Evolutionary conservation across 2,113 vertebrate genomes (phyloP), one percentile per base, ranked within the genome.

Genomic region (Rhegmatorhina hoffmannsi): DNA sequence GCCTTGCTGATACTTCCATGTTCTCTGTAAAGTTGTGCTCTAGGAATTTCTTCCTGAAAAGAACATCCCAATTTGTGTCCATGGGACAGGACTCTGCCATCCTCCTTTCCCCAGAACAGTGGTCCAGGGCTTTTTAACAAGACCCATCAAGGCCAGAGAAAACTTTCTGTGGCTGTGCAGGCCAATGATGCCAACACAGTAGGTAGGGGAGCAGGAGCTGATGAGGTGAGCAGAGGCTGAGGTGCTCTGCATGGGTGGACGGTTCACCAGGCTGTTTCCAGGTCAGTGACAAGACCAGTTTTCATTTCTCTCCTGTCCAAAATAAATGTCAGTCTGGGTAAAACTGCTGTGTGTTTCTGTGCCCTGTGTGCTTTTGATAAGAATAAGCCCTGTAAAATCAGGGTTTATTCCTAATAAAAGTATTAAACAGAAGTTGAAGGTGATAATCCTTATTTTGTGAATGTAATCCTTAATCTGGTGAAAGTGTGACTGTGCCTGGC

Each of bases 291-390:
- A 81, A 67, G 78, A 95, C 7, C 53, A 77, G 52, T 52, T 92
- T 90, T 78, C 24, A 63, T 87, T 95, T 95, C 72, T 95, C 43
- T 94, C n/a, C 56, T 90, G 55, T 89, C 44, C 44, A 59, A 84
- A 94, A 77, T 94, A 92, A 95, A 95, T 53, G 83, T 79, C 44
- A 88, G 29, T 89, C 92, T 90, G 73, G 36, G 36, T 92, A 68
- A 91, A 81, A 84, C 8, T 36, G 38, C 38, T 64, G 52, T 36
- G 43, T 73, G 2, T 55, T 90, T 93, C 58, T 95, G 44, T 94
- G 76, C 55, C 46, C 3, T 62, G 9, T 49, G 43, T 5, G 19
- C 55, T 77, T 92, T 76, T 62, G 69, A 53, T 90, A 76, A 88
- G 72, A 79, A 18, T 26, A 58, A 94, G 10, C 20, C n/a, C 8